Evolutionary conservation across 2,113 vertebrate species (phyloP), one percentile per base, ranked within the genome.

Genomic region (Pteronura brasiliensis): DNA sequence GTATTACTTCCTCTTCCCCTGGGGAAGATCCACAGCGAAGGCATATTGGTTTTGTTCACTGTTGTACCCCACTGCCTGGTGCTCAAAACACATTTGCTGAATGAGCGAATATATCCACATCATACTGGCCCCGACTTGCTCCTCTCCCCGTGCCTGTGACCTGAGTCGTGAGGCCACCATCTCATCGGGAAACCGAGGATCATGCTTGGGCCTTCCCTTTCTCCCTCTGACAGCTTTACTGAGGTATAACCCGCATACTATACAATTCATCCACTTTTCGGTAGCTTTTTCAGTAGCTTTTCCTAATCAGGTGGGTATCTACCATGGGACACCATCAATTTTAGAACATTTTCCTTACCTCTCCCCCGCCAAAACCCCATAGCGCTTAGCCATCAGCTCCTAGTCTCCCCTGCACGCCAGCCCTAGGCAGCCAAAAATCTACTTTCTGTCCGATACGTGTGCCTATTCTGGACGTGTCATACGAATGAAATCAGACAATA

Each of bases 341-440:
- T 88, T 31, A 77, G 44, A 74, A 55, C 25, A 57, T 84, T 85
- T 39, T 65, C 67, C 39, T 34, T 25, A 72, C 12, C 15, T 3
- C 57, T 31, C 10, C 6, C 57, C 44, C 17, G 0, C 6, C 27
- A 0, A 23, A 61, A 31, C 65, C 25, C 49, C 10, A 1, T 3
- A 49, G 57, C 23, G 31, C 1, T 12, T 27, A 57, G 55, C n/a
- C 36, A 55, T 72, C n/a, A 42, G 7, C 21, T 57, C 20, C 49
- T 11, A 34, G 34, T 29, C 71, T 71, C 7, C 1, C 34, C 49
- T 1, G 57, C 23, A 34, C 49, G 34, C 9, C 13, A 25, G 47
- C 17, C 25, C 74, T 5, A 9, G 59, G 42, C 55, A 74, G 65
- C 39, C 29, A 39, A 14, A 42, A 6, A 20, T 57, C 31, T 44